Evolutionary conservation across 2,797 vertebrate species (phyloP), one percentile per base, ranked within the genome.

Genomic region (Sebastes reedi): DNA sequence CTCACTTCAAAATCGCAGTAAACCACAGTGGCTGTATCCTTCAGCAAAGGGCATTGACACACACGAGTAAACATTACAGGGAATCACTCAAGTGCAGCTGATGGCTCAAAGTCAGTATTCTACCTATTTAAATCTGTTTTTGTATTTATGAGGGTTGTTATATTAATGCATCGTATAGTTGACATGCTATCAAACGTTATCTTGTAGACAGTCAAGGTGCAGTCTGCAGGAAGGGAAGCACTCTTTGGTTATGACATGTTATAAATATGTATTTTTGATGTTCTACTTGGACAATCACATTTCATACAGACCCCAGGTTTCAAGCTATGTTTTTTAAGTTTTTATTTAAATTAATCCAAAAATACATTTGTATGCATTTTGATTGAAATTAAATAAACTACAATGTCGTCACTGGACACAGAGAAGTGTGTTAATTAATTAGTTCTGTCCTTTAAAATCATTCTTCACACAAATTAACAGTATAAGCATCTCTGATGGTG

Each of bases 131-230:
- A 91, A 75, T 88, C 61, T 72, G 76, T 86, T 84, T 92, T 91
- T 90, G 75, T 91, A 93, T 94, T 86, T 88, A 91, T 94, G 79
- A 81, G 77, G 73, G 73, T 81, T 82, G 77, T 86, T 88, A 75
- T 87, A 32, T 78, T 64, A 54, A 18, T 72, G 87, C 84, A 83
- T 24, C 59, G 5, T 77, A 46, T 61, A 71, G 68, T 69, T 67
- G 60, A 54, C 61, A 65, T 20, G 32, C 29, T 27, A 67, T 75
- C 73, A 58, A 32, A 66, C 27, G 2, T 52, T 39, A 50, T 50
- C 46, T 67, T 65, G 72, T 68, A 24, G 80, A 79, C 73, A 12
- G 55, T 73, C 18, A 20, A 46, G 58, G 58, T 30, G 65, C 74
- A 36, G 68, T 84, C 87, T 91, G 86, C 84, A 77, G 73, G 64